Evolutionary conservation across 92 coral and sea anemone genomes (phyloP).

Genomic region (Palythoa grandis): DNA sequence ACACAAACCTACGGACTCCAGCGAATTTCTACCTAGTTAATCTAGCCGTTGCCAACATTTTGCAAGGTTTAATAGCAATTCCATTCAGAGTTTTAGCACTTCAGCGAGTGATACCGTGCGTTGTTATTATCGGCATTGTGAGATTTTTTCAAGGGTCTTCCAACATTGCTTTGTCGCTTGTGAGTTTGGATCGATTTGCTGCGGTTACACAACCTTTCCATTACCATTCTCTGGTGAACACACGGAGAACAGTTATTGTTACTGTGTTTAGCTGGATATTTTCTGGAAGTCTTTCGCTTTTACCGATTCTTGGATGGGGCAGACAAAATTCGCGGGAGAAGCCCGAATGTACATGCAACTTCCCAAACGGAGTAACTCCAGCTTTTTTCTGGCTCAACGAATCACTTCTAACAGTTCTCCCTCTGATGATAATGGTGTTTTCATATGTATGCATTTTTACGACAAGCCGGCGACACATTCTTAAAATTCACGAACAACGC

Average conservation of each 20-base stretch:
- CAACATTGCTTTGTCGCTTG: slow-evolving; percentile 35
- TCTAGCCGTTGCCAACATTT: slow-evolving; percentile 42
- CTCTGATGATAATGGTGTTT: slow-evolving; percentile 23
- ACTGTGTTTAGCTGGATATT: slow-evolving; percentile 2
- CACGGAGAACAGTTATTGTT: not conserved
- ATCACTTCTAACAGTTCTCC: slow-evolving; percentile 17
- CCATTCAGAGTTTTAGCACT: slow-evolving; percentile 33
- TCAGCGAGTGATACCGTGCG: slow-evolving; percentile 22
- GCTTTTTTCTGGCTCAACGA: slow-evolving; percentile 36
- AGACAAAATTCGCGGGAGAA: not conserved
- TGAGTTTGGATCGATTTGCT: slow-evolving; percentile 31
- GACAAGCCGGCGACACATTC: slow-evolving; percentile 46
- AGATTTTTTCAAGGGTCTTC: slow-evolving; percentile 29
- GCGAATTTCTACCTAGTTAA: slow-evolving; percentile 35
- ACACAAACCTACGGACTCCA: slow-evolving; percentile 28
- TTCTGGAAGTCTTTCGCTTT: not conserved
- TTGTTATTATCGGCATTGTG: not conserved
- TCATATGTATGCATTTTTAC: slow-evolving; percentile 29
- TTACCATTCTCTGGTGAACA: slow-evolving; percentile 22
- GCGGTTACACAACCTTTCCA: slow-evolving; percentile 35
- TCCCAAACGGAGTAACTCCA: slow-evolving; percentile 21
- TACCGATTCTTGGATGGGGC: slow-evolving; percentile 29
- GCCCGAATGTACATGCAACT: slow-evolving; percentile 2
- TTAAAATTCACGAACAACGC: slow-evolving; percentile 36
- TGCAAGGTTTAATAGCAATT: slow-evolving; percentile 38